Conservation (phyloP, 2,888 invertebrate species). For the Yponomeuta cagnagella region DNA sequence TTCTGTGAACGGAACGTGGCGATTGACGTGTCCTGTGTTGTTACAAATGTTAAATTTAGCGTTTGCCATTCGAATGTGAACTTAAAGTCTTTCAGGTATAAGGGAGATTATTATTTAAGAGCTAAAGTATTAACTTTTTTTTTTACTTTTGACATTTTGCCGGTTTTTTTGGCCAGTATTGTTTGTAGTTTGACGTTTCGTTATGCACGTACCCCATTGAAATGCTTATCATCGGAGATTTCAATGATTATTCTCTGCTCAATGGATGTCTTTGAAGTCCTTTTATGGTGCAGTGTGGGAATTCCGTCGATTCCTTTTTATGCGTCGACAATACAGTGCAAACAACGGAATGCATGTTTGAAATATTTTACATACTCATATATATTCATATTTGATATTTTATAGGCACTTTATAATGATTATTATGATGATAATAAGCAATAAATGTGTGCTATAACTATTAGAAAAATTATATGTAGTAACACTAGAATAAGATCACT, state of each 20-base stretch:
- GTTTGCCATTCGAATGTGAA: neutral
- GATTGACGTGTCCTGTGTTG: conserved; percentile 13
- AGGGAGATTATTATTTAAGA: neutral
- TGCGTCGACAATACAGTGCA: neutral
- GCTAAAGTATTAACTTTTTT: neutral
- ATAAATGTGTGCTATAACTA: too few species aligned
- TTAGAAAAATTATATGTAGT: too few species aligned
- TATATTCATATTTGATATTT: too few species aligned
- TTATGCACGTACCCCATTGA: conserved; percentile 8
- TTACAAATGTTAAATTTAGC: neutral
- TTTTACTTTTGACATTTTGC: neutral
- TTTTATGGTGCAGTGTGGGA: neutral
- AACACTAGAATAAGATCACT: too few species aligned
- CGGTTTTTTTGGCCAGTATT: conserved; percentile 7
- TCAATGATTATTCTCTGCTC: neutral
- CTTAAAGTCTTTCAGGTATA: neutral
- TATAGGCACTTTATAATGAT: too few species aligned
- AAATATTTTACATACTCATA: too few species aligned
- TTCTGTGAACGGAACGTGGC: neutral
- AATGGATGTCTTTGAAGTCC: neutral
- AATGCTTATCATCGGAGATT: conserved; percentile 9
- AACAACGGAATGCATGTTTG: too few species aligned
- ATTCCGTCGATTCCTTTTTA: neutral
- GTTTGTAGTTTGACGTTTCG: conserved; percentile 4
- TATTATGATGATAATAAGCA: too few species aligned